phyloP scores from a whole-genome alignment of 2,113 vertebrate genomes.

The Dromiciops gliroides region DNA sequence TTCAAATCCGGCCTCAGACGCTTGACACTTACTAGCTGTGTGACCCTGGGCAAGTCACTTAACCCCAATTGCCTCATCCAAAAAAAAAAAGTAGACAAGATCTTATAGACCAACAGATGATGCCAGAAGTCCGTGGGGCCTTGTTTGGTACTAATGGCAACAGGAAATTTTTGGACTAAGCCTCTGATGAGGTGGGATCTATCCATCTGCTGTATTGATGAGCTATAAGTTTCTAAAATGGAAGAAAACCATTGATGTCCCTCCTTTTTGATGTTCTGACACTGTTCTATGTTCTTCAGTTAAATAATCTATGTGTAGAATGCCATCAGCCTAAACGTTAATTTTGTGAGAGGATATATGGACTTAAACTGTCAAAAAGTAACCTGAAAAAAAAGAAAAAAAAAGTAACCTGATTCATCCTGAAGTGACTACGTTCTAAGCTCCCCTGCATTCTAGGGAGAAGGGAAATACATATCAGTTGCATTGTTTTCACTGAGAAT shows the following conservation, averaged over 20 bases:
- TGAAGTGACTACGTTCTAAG: not conserved
- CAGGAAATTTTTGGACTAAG: slow-evolving; percentile 92
- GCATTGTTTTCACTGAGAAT: not conserved
- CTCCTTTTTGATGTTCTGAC: slow-evolving; percentile 27
- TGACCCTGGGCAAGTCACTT: no score
- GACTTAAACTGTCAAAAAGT: slow-evolving; percentile 16
- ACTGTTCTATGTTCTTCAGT: not conserved
- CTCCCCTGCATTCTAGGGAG: not conserved
- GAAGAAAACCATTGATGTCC: not conserved
- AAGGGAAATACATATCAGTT: not conserved
- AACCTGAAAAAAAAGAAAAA: no score
- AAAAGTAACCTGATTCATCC: slow-evolving; percentile 10
- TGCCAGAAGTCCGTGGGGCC: slow-evolving; percentile 92
- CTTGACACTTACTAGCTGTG: no score
- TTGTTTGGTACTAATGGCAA: slow-evolving; percentile 94
- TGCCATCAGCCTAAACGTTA: not conserved
- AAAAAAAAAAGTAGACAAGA: slow-evolving; percentile 91
- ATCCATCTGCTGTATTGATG: not conserved
- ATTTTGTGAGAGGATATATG: slow-evolving; percentile 57
- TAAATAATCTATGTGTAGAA: not conserved
- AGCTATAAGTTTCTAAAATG: not conserved
- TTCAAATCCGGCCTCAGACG: no score
- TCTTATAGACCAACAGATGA: slow-evolving; percentile 95
- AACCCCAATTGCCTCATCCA: no score
- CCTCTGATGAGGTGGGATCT: slow-evolving; percentile 17